Evolutionary conservation across 1,140 invertebrate genomes (phyloP), one percentile per base, ranked within the genome.

Genomic region (Drosophila persimilis): DNA sequence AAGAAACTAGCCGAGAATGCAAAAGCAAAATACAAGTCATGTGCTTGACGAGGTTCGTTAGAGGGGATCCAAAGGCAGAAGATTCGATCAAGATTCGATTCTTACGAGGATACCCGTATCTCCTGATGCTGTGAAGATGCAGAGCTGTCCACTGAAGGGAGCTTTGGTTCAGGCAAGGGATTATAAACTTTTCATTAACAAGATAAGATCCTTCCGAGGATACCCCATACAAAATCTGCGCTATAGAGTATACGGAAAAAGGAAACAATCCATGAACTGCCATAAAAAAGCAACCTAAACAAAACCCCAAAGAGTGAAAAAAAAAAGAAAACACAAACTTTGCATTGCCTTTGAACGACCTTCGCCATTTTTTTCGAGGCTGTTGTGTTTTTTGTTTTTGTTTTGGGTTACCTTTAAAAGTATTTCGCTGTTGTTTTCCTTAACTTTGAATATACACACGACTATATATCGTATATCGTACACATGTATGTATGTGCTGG

Each of bases 311-410:
- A 54, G 35, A 4, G 39, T 48, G 41, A 15, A 26, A 44, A 75
- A 60, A n/a, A 60, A 71, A 72, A 31, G 17, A 73, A 73, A 73
- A 79, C 71, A 81, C 62, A 71, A 65, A 54, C 60, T 83, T 72
- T 74, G 71, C 60, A 74, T 72, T 84, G 72, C 80, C 66, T 84
- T 84, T 76, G 56, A 84, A 84, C 80, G 80, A 84, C 80, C 80
- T 84, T 84, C 80, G 80, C 75, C 80, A 79, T 84, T 84, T 69
- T 67, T 69, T 67, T 69, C 41, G 20, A 67, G 48, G 66, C 51
- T 51, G 26, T 51, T 64, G 56, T 60, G 73, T 73, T 17, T 17
- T 17, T 17, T 17, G 17, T 17, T 17, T 73, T 54, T 65, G 50
- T 59, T 61, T 72, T 65, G 55, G 46, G 53, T 75, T 83, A 61